Conservation (phyloP, 1,140 invertebrate species). For the Macrostomum lignano region DNA sequence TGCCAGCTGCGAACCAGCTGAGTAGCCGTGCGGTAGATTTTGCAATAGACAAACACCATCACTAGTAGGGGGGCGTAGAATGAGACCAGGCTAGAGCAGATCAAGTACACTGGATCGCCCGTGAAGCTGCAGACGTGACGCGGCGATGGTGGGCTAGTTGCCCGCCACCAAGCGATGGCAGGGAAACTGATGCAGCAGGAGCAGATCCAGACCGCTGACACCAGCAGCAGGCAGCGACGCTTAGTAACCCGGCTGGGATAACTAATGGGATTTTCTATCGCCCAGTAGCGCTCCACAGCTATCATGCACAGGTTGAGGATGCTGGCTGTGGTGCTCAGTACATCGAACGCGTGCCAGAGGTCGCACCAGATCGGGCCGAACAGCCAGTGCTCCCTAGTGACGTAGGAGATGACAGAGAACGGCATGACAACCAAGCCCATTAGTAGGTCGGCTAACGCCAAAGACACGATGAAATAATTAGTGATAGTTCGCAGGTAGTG, state of each 20-base stretch:
- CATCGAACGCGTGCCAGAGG: constrained; percentile 80
- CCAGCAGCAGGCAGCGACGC: constrained; percentile 59
- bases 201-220: constrained; percentile 62
- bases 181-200: constrained; percentile 73
- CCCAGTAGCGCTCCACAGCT: constrained; percentile 41
- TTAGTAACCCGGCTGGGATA: constrained; percentile 77
- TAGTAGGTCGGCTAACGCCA: too few relatives aligned
- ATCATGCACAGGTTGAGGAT: constrained; percentile 85
- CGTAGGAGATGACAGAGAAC: too few relatives aligned
- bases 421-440: too few relatives aligned
- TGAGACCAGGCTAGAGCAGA: constrained; percentile 37
- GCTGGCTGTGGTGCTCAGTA: constrained; percentile 77
- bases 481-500: neutral
- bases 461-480: too few relatives aligned
- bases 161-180: constrained; percentile 69
- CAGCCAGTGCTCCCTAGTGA: too few relatives aligned
- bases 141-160: too few relatives aligned
- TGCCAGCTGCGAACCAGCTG: constrained; percentile 3
- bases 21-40: constrained; percentile 5
- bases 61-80: constrained; percentile 8
- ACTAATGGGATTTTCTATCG: constrained; percentile 84
- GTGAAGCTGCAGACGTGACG: constrained; percentile 35
- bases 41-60: constrained; percentile 8
- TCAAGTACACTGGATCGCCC: constrained; percentile 59
- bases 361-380: constrained; percentile 69